These are phyloP conservation scores for Balanococcus diminutus DNA, from an alignment of 2,888 invertebrate species.

Conservation along the genomic window DNA sequence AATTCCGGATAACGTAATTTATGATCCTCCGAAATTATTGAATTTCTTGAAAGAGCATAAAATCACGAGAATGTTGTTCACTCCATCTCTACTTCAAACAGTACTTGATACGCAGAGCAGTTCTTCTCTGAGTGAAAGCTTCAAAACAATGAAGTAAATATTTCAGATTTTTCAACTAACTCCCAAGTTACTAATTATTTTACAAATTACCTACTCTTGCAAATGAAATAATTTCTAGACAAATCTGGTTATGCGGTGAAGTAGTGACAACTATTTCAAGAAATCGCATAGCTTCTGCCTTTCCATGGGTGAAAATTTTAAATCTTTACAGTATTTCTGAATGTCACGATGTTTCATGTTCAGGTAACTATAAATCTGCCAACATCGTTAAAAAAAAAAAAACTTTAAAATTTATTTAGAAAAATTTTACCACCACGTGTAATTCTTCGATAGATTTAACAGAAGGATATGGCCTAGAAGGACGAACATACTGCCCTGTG, in stretches of 20 bases:
- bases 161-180: too few species aligned
- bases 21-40: slow-evolving; percentile 58
- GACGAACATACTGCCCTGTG: slow-evolving; percentile 58
- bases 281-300: slow-evolving; percentile 57
- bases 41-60: slow-evolving; percentile 57
- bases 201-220: neutral
- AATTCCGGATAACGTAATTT: slow-evolving; percentile 59
- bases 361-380: slow-evolving; percentile 57
- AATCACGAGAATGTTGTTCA: slow-evolving; percentile 59
- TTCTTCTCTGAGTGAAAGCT: slow-evolving; percentile 11
- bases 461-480: slow-evolving; percentile 53
- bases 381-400: too few species aligned
- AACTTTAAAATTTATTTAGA: too few species aligned
- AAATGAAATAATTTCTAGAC: slow-evolving; percentile 56
- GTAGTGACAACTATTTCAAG: slow-evolving; percentile 59
- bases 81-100: slow-evolving; percentile 59
- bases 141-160: slow-evolving; percentile 55
- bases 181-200: too few species aligned
- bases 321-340: slow-evolving; percentile 60
- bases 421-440: too few species aligned
- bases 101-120: slow-evolving; percentile 57
- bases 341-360: slow-evolving; percentile 59
- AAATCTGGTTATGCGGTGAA: slow-evolving; percentile 59
- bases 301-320: slow-evolving; percentile 58
- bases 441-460: slow-evolving; percentile 57